A percentile compares a stretch with the other conserved stretches of the same genome.
Conservation (phyloP, 2,888 invertebrate genomes). For the Chirona hameri region DNA sequence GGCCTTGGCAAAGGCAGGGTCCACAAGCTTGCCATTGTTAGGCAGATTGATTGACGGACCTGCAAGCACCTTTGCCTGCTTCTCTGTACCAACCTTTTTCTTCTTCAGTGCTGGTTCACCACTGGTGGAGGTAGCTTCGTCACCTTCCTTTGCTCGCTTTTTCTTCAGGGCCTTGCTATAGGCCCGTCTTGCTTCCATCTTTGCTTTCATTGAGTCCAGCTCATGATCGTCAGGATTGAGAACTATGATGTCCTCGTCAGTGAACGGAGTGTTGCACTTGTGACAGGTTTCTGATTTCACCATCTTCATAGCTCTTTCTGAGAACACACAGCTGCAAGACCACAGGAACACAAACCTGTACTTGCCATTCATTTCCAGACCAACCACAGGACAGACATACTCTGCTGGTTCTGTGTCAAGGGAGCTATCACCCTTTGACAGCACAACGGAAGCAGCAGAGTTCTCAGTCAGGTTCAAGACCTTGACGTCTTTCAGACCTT, state of each 20-base stretch:
- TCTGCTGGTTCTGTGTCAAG: constrained; percentile 63
- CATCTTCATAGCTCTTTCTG: constrained; percentile 86
- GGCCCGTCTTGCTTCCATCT: constrained; percentile 64
- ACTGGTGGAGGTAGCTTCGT: neutral
- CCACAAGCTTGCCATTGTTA: constrained; percentile 41
- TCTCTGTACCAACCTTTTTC: neutral
- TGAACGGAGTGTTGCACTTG: constrained; percentile 38
- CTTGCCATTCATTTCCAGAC: constrained; percentile 92
- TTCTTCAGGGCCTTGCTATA: constrained; percentile 55
- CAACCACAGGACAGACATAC: constrained; percentile 91
- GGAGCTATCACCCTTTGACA: constrained; percentile 66
- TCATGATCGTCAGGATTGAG: constrained; percentile 82
- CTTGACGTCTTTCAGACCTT: constrained; percentile 45
- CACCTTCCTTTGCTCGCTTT: constrained; percentile 42
- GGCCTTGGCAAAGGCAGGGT: constrained; percentile 26
- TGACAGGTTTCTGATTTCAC: constrained; percentile 56
- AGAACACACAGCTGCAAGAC: constrained; percentile 95
- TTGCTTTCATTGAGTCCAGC: constrained; percentile 58
- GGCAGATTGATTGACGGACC: constrained; percentile 25
- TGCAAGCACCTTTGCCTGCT: constrained; percentile 1
- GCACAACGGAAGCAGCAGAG: neutral
- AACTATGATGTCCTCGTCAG: constrained; percentile 67
- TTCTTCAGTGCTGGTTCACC: neutral
- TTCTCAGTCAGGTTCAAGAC: constrained; percentile 23
- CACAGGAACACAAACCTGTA: constrained; percentile 80